Evolutionary conservation across 2,888 invertebrate genomes (phyloP), one percentile per base, ranked within the genome.

Genomic region (Synanthedon formicaeformis): DNA sequence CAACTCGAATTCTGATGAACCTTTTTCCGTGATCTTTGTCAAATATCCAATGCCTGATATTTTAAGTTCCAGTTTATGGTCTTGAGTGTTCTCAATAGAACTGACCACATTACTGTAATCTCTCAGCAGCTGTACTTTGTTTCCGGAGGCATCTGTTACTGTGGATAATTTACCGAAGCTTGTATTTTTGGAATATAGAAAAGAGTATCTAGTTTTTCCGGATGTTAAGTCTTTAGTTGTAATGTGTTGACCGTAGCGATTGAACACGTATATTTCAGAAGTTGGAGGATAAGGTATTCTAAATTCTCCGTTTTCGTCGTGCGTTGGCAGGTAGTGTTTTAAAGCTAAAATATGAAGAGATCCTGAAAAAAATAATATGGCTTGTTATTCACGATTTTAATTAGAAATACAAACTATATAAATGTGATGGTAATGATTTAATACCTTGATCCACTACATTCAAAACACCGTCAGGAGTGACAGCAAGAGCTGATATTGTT

Each of bases 151-250:
- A 79, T 98, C 98, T 2, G 96, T 96, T 2, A 99, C 97, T 1
- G 96, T 96, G 0, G 95, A 95, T 53, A 99, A 85, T 71, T 96
- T 96, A 0, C 98, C 98, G 66, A 97, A 97, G 72, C 96, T 96
- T 6, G 97, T 97, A 73, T 97, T 97, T 71, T 98, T 98, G 51
- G 96, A 97, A 88, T 99, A 99, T 23, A 97, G 90, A 89, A 99
- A 99, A 51, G 96, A 95, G 79, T 98, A 98, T 73, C 97, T 91
- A 4, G 94, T 94, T 81, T 96, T 96, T 51, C 95, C 96, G n/a
- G 98, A 98, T 50, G 98, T 94, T 55, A 98, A 87, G 78, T 98
- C 97, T 75, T 95, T 95, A 2, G 98, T 98, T 27, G 94, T 94
- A 27, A 96, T 94, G 78, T 99, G 99, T 76, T 98, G 98, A 1